These are phyloP conservation scores for Ptilonorhynchus violaceus DNA, from an alignment of 2,113 vertebrate species.

Conservation along the genomic window DNA sequence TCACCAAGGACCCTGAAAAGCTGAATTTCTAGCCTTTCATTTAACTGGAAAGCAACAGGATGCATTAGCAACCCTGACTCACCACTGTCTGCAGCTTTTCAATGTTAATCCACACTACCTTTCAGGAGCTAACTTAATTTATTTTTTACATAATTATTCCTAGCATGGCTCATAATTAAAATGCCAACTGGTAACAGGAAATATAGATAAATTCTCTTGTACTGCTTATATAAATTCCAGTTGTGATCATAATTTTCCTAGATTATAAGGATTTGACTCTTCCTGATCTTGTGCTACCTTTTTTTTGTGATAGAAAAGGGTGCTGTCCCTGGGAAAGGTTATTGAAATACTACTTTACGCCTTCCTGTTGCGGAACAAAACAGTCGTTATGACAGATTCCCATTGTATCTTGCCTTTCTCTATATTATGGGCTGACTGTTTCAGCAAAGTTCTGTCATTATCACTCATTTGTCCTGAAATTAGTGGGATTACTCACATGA, in stretches of 20 bases:
- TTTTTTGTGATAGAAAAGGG: constrained; percentile 54
- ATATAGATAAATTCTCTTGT: not conserved
- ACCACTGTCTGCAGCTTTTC: not conserved
- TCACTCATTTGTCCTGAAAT: not conserved
- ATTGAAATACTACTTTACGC: not conserved
- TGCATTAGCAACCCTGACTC: not conserved
- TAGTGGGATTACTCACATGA: not conserved
- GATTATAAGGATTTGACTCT: constrained; percentile 55
- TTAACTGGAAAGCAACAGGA: not conserved
- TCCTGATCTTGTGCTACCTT: constrained; percentile 59
- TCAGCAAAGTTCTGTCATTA: not conserved
- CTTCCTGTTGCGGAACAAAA: not conserved
- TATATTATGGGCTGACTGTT: not conserved
- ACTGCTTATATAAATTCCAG: constrained; percentile 73
- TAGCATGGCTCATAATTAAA: not conserved
- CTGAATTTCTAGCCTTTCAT: not conserved
- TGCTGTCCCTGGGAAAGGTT: not conserved
- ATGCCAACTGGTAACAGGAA: not conserved
- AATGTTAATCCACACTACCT: not conserved
- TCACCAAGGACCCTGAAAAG: not conserved
- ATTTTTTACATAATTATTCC: not conserved
- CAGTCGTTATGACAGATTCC: not conserved
- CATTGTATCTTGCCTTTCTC: not conserved
- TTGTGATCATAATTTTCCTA: constrained; percentile 69
- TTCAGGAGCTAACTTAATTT: not conserved